Evolutionary conservation across 30 jellyfish, hydroid and myxozoan species (phyloP), one percentile per base, ranked within the genome.

Genomic region (Rhopilema esculentum): DNA sequence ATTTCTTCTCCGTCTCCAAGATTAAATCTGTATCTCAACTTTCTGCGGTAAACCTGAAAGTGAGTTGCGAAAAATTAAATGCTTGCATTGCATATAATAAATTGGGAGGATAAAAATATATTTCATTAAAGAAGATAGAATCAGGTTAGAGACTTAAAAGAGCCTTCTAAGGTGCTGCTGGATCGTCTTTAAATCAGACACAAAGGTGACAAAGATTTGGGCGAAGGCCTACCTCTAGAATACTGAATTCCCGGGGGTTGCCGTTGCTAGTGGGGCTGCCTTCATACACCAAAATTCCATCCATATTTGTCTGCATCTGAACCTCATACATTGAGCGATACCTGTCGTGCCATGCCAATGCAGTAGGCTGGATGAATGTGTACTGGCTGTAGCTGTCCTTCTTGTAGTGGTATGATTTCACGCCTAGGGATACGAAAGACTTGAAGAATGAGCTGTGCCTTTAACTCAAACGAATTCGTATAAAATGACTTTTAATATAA

Each of bases 1-100:
- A 62, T 65, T 8, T 72, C 77, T 4, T 75, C 77, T n/a, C 99
- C 99, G 73, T 92, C 98, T 28, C 99, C 99, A 23, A 96, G 95
- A 65, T 96, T 91, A 89, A 65, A 96, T 49, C 90, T 72, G 96
- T 96, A 96, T 63, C 88, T 95, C 57, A 96, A 69, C 32, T 79
- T 70, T 12, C 79, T 69, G 95, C 91, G 83, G 21, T 31, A 83
- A 71, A 96, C 86, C 99, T 96, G 78, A 40, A 40, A 40, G 57
- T 2, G 57, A 2, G 12, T 40, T 40, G 6, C 12, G 57, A 40
- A 40, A 40, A 12, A 40, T 2, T 40, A 40, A 40, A 40, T 40
- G 12, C 9, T 40, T 40, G 57, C 57, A 40, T 40, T 12, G 12
- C 12, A 2, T 40, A 40, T 2, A 40, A 40, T 2, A 40, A 40